Evolutionary conservation across 1,140 invertebrate genomes (phyloP), one percentile per base, ranked within the genome.

Genomic region (Drosophila sproati): DNA sequence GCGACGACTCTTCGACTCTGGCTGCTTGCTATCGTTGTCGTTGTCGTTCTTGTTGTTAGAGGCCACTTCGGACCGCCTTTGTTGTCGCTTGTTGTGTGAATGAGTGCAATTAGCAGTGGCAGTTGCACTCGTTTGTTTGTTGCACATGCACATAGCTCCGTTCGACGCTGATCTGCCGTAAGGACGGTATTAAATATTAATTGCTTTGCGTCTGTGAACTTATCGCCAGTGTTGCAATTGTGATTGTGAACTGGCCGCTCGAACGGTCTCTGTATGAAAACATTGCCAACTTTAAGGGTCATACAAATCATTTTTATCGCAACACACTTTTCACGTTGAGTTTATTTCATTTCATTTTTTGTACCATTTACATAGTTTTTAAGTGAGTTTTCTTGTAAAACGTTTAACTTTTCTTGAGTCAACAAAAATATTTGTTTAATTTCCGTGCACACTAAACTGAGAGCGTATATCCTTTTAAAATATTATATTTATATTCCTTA

Each of bases 41-140:
- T 48, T 61, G 68, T 54, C 61, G 59, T 28, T 67, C 41, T 68
- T 73, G 55, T 50, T 56, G 72, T 71, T 64, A 60, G 68, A 69
- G 69, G 72, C 72, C 80, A 82, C 83, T 82, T 77, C 60, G 64
- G 69, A 39, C 39, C 69, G 59, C 47, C 75, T 87, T 87, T 86
- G 79, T 88, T 81, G 83, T 61, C 51, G 63, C 45, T 70, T 48
- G 73, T 47, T 77, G 83, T 88, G 83, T 88, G 83, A 88, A 88
- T 88, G 80, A 89, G 85, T 80, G 83, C 83, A 88, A 88, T 88
- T 88, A 88, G 71, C 82, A 87, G 67, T 57, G 78, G 67, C 83
- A 87, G 80, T 73, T 89, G 77, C 77, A 73, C 73, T 77, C 73
- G 76, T 78, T 82, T 76, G 71, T 74, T 60, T 45, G 71, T 28